Conservation (phyloP, 1,140 invertebrate genomes). For the Lysiphlebus fabarum region DNA sequence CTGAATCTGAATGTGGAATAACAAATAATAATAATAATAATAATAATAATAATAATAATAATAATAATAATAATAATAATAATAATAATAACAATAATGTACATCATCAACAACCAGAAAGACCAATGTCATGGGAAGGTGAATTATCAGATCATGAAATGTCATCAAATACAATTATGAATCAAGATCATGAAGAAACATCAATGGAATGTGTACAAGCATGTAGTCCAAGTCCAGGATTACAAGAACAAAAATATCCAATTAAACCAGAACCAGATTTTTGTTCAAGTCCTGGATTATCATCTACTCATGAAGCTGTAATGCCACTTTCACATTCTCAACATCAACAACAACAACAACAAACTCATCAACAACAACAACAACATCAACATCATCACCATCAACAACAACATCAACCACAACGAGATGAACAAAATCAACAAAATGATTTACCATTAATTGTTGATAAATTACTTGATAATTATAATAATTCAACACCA, state of each 20-base stretch:
- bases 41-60: slow-evolving; percentile 41
- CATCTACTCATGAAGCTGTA: slow-evolving; percentile 39
- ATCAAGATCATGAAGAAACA: slow-evolving; percentile 55
- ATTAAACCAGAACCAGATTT: slow-evolving; percentile 52
- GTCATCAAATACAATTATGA: slow-evolving; percentile 55
- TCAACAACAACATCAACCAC: slow-evolving; percentile 29
- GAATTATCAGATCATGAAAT: slow-evolving; percentile 77
- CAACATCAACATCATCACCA: slow-evolving; percentile 38
- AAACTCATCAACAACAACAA: slow-evolving; percentile 28
- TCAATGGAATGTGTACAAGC: slow-evolving; percentile 57
- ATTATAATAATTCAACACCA: slow-evolving; percentile 61
- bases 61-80: slow-evolving; percentile 39
- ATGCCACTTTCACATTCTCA: slow-evolving; percentile 41
- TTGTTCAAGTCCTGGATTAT: slow-evolving; percentile 46
- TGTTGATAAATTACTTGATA: slow-evolving; percentile 65
- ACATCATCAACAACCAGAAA: slow-evolving; percentile 53
- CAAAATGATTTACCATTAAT: slow-evolving; percentile 58
- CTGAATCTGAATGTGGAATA: slow-evolving; percentile 25
- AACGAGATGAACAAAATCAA: slow-evolving; percentile 42
- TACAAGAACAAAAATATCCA: slow-evolving; percentile 48
- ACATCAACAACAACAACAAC: slow-evolving; percentile 32
- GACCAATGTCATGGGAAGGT: slow-evolving; percentile 90
- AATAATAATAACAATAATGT: slow-evolving; percentile 39
- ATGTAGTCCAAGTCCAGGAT: slow-evolving; percentile 48
- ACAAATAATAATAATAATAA: slow-evolving; percentile 20